Conservation (phyloP, 2,888 invertebrate species). For the Amphipoea lucens region DNA sequence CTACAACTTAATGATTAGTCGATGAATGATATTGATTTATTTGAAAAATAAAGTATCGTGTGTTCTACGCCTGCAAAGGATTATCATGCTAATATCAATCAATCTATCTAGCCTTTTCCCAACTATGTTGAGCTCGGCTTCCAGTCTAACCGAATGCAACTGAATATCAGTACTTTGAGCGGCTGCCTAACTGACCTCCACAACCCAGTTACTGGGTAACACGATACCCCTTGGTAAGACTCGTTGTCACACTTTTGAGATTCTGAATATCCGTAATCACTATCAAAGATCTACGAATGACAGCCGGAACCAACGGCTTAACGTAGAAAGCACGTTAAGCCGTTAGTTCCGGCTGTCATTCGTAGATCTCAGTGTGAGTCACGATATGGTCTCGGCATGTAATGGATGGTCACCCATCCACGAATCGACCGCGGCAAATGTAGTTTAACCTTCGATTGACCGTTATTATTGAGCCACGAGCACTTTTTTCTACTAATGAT, state of each 20-base stretch:
- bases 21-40: background rate
- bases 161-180: background rate
- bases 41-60: background rate
- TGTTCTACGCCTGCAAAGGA: background rate
- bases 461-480: background rate
- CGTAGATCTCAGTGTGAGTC: too few species aligned
- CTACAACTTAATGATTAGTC: background rate
- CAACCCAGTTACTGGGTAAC: background rate
- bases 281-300: too few species aligned
- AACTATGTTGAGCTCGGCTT: background rate
- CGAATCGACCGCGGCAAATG: background rate
- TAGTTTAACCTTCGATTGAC: background rate
- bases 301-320: too few species aligned
- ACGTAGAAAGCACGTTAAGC: too few species aligned
- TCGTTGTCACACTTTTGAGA: background rate
- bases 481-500: background rate
- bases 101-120: background rate
- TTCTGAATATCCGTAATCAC: too few species aligned
- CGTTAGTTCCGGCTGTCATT: too few species aligned
- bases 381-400: background rate
- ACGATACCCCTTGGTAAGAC: background rate
- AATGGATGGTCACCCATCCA: background rate
- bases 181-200: background rate
- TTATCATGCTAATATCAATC: background rate
- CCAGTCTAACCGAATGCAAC: background rate